Evolutionary conservation across 2,797 vertebrate species (phyloP).

Genomic region (Eutrigla gurnardus): DNA sequence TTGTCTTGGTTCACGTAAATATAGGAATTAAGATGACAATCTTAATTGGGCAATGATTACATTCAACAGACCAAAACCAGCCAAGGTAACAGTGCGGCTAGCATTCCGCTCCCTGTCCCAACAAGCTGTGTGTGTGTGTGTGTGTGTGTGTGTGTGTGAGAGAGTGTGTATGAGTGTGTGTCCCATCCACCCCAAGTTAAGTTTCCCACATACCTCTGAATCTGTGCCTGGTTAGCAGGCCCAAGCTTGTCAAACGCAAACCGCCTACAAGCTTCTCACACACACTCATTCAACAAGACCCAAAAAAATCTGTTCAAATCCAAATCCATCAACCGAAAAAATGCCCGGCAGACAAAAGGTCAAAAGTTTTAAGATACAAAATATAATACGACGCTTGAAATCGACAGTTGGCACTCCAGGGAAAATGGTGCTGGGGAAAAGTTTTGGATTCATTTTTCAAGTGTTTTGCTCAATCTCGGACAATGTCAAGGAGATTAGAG

Average conservation of each 20-base stretch:
- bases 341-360: slow-evolving; percentile 28
- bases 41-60: slow-evolving; percentile 62
- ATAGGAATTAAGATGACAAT: slow-evolving; percentile 55
- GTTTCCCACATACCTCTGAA: slow-evolving; percentile 73
- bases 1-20: slow-evolving; percentile 42
- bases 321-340: slow-evolving; percentile 53
- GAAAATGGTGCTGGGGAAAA: slow-evolving; percentile 19
- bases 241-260: slow-evolving; percentile 72
- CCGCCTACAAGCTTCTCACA: slow-evolving; percentile 67
- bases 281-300: slow-evolving; percentile 55
- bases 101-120: slow-evolving; percentile 81
- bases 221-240: slow-evolving; percentile 69
- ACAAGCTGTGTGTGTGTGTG: slow-evolving; percentile 69
- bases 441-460: slow-evolving; percentile 19
- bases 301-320: slow-evolving; percentile 51
- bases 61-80: slow-evolving; percentile 59
- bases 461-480: slow-evolving; percentile 52
- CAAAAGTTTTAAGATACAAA: slow-evolving; percentile 15
- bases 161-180: slow-evolving; percentile 52
- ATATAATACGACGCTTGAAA: not conserved
- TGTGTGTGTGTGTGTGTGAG: slow-evolving; percentile 39
- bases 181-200: slow-evolving; percentile 43
- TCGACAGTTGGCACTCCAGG: slow-evolving; percentile 14
- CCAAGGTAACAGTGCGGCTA: slow-evolving; percentile 56
- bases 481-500: slow-evolving; percentile 64